Conservation (phyloP, 2,113 vertebrate species). For the Microtus montanus region DNA sequence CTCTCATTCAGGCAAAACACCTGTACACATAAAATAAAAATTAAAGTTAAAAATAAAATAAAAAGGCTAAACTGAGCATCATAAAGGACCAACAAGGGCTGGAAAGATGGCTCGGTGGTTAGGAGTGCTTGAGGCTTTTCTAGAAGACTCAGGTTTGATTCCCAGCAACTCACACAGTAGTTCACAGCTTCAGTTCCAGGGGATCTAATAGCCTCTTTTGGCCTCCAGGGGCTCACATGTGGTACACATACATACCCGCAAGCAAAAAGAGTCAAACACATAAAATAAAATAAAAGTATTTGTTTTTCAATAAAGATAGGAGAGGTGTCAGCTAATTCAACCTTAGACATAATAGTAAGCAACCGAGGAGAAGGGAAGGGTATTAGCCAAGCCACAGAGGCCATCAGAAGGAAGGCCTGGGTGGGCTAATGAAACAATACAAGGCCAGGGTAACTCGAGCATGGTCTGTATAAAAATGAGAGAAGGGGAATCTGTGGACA, state of each 20-base stretch:
- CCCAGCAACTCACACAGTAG: background rate
- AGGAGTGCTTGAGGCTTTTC: background rate
- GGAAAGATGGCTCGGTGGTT: background rate
- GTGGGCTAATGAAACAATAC: background rate
- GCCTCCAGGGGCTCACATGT: background rate
- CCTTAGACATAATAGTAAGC: background rate
- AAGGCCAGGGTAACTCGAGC: background rate
- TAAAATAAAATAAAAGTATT: background rate
- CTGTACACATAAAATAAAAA: background rate
- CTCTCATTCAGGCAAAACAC: background rate
- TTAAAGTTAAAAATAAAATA: background rate
- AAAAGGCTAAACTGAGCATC: background rate
- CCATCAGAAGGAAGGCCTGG: background rate
- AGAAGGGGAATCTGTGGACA: background rate
- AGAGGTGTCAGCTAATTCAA: background rate
- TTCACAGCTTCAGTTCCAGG: background rate
- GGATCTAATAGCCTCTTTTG: background rate
- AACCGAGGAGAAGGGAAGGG: background rate
- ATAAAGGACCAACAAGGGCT: background rate
- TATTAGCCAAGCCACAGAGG: background rate
- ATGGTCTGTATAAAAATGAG: background rate
- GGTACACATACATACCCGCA: background rate
- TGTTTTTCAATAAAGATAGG: background rate
- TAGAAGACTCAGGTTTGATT: background rate
- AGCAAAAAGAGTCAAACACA: background rate